Evolutionary conservation across 2,888 invertebrate genomes (phyloP), one percentile per base, ranked within the genome.

Genomic region (Embidobia sp.): DNA sequence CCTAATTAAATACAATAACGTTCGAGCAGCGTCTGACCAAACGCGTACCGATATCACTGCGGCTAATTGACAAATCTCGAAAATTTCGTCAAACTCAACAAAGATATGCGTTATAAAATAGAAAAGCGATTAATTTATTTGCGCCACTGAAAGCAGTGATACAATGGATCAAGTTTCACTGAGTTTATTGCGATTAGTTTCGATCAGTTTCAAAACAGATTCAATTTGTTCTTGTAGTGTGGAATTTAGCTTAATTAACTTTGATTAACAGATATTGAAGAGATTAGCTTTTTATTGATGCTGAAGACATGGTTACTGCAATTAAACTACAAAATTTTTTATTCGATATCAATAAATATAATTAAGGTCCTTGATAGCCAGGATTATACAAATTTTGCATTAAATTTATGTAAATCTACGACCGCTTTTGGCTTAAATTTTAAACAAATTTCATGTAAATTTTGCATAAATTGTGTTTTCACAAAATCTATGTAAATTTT

Each of bases 171-270:
- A 29, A 35, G 10, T 33, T 44, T 46, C 22, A 59, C 46, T 61
- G 11, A 18, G 42, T 27, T 48, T 44, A 61, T 61, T 10, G 16
- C 16, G 22, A 61, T 46, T 42, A 48, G 26, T 18, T 61, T 35
- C 10, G 35, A 61, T 35, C 35, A 27, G 11, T 59, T 33, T 27
- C 16, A 57, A 42, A 31, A 19, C 37, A 16, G 33, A 27, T 55
- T 27, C n/a, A 22, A 59, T 59, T 22, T 46, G 11, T 33, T 22
- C 4, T 46, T 33, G 46, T 46, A n/a, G 15, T 18, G 15, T 11
- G 37, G 26, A 40, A 59, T 59, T 22, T 19, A 15, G 26, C 15
- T 33, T 46, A 44, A 57, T 57, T 46, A 46, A 46, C 46, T 46
- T 35, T 35, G 46, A 59, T 40, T 40, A 40, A 16, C 37, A 22